phyloP scores from a whole-genome alignment of 2,113 vertebrate genomes.

The Mesocricetus auratus region DNA sequence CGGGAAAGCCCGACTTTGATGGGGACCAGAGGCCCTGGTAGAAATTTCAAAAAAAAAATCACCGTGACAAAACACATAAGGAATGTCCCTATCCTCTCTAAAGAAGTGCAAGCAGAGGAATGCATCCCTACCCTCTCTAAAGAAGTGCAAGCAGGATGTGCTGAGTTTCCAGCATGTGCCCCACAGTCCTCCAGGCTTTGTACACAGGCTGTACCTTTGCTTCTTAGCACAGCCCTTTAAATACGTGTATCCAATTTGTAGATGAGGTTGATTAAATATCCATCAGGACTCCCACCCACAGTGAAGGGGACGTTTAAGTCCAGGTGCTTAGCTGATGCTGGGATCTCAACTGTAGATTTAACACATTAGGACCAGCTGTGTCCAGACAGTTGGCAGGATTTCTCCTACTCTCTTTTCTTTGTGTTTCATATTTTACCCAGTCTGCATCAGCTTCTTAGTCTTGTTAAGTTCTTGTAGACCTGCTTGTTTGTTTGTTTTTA shows the following conservation, averaged over 20 bases:
- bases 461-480: neutral
- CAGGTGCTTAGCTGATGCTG: neutral
- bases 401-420: slow-evolving; percentile 40
- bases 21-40: neutral
- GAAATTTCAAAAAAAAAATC: neutral
- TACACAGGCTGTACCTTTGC: neutral
- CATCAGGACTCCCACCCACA: neutral
- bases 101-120: neutral
- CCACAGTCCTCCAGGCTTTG: too few relatives aligned
- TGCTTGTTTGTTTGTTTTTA: neutral
- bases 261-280: neutral
- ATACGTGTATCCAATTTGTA: neutral
- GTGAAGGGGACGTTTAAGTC: neutral
- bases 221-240: neutral
- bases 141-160: neutral
- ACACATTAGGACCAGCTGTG: neutral
- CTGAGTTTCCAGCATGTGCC: neutral
- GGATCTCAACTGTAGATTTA: neutral
- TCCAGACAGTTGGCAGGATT: neutral
- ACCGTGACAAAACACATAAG: neutral
- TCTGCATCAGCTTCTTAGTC: neutral
- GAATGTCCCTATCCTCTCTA: neutral
- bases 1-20: neutral
- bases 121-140: neutral
- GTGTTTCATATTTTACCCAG: neutral